phyloP scores from a whole-genome alignment of 1,140 invertebrate genomes.

The Physella acuta region DNA sequence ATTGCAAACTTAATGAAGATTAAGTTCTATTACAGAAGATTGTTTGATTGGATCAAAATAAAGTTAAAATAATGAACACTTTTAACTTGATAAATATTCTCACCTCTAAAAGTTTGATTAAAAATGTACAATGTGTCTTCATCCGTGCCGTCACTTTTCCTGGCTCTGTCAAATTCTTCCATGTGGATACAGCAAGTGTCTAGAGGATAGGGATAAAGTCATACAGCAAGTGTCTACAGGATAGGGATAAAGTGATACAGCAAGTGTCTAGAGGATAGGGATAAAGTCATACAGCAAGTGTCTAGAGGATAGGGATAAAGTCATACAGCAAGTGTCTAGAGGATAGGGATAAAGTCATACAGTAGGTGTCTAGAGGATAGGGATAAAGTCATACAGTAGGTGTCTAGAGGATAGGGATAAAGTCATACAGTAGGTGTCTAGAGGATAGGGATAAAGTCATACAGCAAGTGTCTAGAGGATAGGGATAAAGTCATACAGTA shows the following conservation, averaged over 20 bases:
- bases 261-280: background rate
- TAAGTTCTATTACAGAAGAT: no score
- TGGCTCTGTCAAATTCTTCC: slow-evolving; percentile 40
- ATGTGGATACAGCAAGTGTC: slow-evolving; percentile 41
- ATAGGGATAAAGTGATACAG: background rate
- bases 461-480: no score
- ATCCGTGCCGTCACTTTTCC: slow-evolving; percentile 46
- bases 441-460: no score
- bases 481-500: no score
- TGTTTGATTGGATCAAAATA: no score
- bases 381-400: no score
- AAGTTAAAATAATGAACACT: no score
- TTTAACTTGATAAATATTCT: no score
- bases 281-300: slow-evolving; percentile 1
- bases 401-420: no score
- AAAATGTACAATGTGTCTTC: slow-evolving; percentile 43
- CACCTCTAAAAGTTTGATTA: slow-evolving; percentile 19
- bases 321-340: background rate
- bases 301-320: background rate
- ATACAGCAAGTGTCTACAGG: background rate
- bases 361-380: slow-evolving; percentile 1
- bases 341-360: background rate
- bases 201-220: background rate
- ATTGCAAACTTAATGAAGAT: no score
- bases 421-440: no score